Evolutionary conservation across 1,140 invertebrate species (phyloP), one percentile per base, ranked within the genome.

Genomic region (Ceratina calcarata): DNA sequence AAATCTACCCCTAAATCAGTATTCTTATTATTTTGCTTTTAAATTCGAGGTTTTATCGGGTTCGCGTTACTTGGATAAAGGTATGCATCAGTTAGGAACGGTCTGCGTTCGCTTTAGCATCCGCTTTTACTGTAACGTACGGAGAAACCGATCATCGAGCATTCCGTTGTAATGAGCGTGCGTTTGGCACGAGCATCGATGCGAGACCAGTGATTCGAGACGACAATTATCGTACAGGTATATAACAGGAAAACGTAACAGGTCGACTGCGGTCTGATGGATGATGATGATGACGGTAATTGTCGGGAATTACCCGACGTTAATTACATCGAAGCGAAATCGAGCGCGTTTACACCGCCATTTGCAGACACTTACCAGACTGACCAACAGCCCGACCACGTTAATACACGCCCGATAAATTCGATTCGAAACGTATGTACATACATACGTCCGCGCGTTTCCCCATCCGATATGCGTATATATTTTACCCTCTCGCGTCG

Each of bases 191-290:
- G 68, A 27, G 53, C 75, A 74, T 74, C 78, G 70, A 79, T 60
- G 78, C 78, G 78, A 79, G 55, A 74, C 70, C 71, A 60, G 51
- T 67, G 78, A 79, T 79, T 79, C 70, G 78, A 79, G 83, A 84
- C 82, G 83, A 77, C 84, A 70, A 85, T 85, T 85, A 85, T 85
- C 82, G 83, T 85, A 70, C 83, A 85, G 84, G 84, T 84, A 84
- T 85, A 85, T 85, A 85, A 85, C 84, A 85, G 84, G 83, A 86
- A 86, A 86, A 85, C 84, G 84, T 86, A 86, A 86, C 84, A 86
- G 84, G 83, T 85, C 84, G 83, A 77, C 85, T 74, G 83, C 80
- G 76, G 80, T 76, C 80, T 71, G 83, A 86, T 78, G 84, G 80
- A 81, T 84, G 84, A 86, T 78, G 84, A 86, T 86, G 84, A 85